Conservation (phyloP, 2,113 vertebrate species). For the Embiotoca jacksoni region DNA sequence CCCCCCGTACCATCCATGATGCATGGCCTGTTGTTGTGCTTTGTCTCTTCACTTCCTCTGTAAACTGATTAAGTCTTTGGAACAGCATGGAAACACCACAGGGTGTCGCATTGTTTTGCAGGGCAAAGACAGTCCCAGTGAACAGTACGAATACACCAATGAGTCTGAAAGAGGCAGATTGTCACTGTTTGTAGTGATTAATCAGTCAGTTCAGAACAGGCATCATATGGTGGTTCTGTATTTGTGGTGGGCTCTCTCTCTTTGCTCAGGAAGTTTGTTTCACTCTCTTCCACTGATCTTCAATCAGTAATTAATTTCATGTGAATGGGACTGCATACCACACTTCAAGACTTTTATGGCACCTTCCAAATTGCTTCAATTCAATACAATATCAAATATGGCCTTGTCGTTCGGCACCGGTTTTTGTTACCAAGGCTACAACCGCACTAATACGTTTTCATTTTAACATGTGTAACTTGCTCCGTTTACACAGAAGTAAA, state of each 20-base stretch:
- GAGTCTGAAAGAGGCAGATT: constrained; percentile 46
- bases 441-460: too few relatives aligned
- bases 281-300: background rate
- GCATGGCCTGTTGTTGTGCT: constrained; percentile 69
- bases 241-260: background rate
- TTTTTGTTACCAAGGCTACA: too few relatives aligned
- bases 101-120: constrained; percentile 60
- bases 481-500: too few relatives aligned
- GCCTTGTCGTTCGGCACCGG: too few relatives aligned
- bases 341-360: too few relatives aligned
- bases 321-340: background rate
- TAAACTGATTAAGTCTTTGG: constrained; percentile 66
- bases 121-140: constrained; percentile 37
- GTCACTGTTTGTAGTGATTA: constrained; percentile 37
- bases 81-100: constrained; percentile 61
- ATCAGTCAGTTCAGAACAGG: constrained; percentile 24
- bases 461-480: too few relatives aligned
- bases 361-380: too few relatives aligned
- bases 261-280: constrained; percentile 23
- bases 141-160: constrained; percentile 55
- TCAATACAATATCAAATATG: too few relatives aligned
- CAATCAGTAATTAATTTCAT: constrained; percentile 15
- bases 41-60: constrained; percentile 56
- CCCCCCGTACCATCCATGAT: constrained; percentile 60
- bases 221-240: background rate